Base-by-base conservation (phyloP, 2,888 invertebrate species). In the Cephonodes hylas region DNA sequence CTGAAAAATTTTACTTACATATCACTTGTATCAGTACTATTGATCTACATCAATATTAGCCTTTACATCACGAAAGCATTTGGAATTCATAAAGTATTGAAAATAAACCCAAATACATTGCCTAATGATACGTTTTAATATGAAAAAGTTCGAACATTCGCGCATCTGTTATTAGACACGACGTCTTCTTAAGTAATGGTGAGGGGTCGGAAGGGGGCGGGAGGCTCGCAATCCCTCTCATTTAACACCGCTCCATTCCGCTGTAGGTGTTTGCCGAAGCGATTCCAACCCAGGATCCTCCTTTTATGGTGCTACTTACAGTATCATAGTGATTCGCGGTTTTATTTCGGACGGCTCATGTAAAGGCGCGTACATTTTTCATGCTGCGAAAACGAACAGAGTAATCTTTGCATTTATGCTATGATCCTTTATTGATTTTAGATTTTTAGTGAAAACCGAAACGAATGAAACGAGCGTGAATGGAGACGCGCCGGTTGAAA, bases 361-460 rank as follows among this genome's bases (percentile, higher is more conserved):
- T 89, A 88, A 85, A 85, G 80, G 85, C 84, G 82, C 86, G 87
- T 81, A 90, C 89, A 91, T 91, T 91, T 92, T 91, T 91, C 91
- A 91, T 84, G 85, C 84, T 81, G 79, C 82, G 85, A 85, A 79
- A 88, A 77, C 85, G 90, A 86, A 84, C 86, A 88, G 80, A 79
- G 85, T 92, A 92, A 92, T 92, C 92, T 92, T 91, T 90, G 91
- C 91, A 91, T 91, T 92, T 91, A 91, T 89, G 78, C 88, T 79
- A 82, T 90, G 91, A 92, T 91, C 91, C 91, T 90, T 91, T 91
- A 91, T 91, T 91, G 91, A 92, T 92, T 92, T 92, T 91, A 91
- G 91, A 91, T 92, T 92, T 91, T 91, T 91, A 91, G 90, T 86
- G 85, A 86, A 86, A 88, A 90, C 75, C 88, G 89, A 84, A 89